Evolutionary conservation across 2,888 invertebrate species (phyloP), one percentile per base, ranked within the genome.

Genomic region (Hyppa rectilinea): DNA sequence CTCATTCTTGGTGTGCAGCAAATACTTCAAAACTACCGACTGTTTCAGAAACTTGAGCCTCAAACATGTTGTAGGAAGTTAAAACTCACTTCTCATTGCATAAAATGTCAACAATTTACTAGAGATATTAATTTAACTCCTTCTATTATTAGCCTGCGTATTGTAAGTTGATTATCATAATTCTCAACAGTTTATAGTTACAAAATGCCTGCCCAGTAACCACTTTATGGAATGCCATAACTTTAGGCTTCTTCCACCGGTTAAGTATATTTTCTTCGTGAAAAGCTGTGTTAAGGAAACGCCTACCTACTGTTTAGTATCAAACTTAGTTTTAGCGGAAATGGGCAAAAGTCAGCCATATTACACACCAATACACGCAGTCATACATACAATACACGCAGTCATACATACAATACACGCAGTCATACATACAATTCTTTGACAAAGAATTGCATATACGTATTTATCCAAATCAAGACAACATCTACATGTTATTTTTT

Each of bases 401-500:
- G n/a, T n/a, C n/a, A n/a, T n/a, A n/a, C 36, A 38, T 36, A 12
- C 34, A 43, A 29, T 23, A 36, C 43, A 29, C 31, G 40, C n/a
- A 43, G 7, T 50, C 34, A 68, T n/a, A 14, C 12, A 50, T 17
- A 29, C 2, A n/a, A 43, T 36, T 43, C 1, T 45, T 68, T 45
- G 4, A 31, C 23, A 17, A 6, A 26, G n/a, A n/a, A 47, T 38
- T 45, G 14, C 29, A 20, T 29, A 53, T 23, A 69, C 69, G 20
- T 23, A 36, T 69, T 38, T 26, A 38, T 49, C 23, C 23, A 69
- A 69, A 56, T 31, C 36, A 61, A 50, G 29, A 43, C 20, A 31
- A 58, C n/a, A 29, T 23, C 14, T 26, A 26, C 6, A 49, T 23
- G 49, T 23, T 12, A 1, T 40, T 31, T 29, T 75, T 69, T 61